A percentile compares a stretch with the other conserved stretches of the same genome.
These are phyloP conservation scores for Eonycteris spelaea DNA, from an alignment of 2,113 vertebrate genomes.

Conservation along the genomic window DNA sequence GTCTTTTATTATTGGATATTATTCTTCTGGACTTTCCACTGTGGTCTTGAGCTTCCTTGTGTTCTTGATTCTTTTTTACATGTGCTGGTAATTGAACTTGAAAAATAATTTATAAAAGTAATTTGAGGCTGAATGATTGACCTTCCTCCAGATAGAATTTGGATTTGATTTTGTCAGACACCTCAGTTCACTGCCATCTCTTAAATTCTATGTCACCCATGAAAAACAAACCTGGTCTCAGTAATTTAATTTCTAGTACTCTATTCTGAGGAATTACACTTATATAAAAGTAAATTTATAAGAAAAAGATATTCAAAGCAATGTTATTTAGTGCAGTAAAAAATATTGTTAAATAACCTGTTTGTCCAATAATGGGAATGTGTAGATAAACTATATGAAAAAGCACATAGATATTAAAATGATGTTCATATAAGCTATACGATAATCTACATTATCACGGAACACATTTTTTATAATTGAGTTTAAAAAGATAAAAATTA, in stretches of 20 bases:
- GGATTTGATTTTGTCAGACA: background rate
- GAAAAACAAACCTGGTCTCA: conserved; percentile 8
- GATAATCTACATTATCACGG: background rate
- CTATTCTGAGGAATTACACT: background rate
- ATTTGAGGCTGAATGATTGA: background rate
- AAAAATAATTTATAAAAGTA: background rate
- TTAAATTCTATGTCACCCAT: background rate
- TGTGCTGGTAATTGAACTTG: background rate
- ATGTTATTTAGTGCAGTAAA: background rate
- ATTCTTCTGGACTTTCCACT: background rate
- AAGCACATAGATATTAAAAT: background rate
- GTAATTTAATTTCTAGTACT: background rate
- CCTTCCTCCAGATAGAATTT: background rate
- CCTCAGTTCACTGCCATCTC: background rate
- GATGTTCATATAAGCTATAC: background rate
- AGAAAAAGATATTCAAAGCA: background rate
- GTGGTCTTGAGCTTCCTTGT: background rate
- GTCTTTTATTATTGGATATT: background rate
- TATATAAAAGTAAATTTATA: background rate
- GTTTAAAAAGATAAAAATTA: background rate
- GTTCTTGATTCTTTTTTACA: background rate
- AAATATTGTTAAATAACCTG: background rate
- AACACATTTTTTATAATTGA: background rate
- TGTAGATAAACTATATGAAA: background rate
- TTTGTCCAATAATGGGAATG: background rate